Conservation (phyloP, 2,113 vertebrate genomes). For the Ovibos moschatus region DNA sequence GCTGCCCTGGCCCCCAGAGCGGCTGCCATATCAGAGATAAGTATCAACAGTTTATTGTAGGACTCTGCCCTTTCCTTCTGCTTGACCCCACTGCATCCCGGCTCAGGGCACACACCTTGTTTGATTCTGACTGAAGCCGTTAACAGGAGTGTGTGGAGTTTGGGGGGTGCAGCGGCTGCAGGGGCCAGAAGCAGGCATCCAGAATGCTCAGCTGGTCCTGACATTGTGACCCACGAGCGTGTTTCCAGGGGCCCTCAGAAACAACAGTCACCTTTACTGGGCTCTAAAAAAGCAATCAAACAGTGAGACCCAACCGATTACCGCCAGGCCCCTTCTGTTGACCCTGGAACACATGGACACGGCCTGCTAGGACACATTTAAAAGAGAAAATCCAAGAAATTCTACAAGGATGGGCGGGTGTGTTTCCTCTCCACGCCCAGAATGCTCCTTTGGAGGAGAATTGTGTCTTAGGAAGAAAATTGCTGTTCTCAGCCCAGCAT, state of each 20-base stretch:
- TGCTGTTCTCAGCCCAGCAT: not conserved
- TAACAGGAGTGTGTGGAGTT: not conserved
- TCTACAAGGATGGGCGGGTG: not conserved
- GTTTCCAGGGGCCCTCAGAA: not conserved
- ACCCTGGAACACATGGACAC: not conserved
- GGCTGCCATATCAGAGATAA: not conserved
- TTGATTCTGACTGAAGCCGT: not conserved
- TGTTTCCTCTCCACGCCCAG: not conserved
- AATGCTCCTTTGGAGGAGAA: not conserved
- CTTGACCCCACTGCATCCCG: not conserved
- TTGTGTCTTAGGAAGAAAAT: not conserved
- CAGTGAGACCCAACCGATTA: not conserved
- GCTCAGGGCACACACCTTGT: not conserved
- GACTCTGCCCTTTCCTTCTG: not conserved
- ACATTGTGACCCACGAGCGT: too few species aligned
- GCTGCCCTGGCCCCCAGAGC: not conserved
- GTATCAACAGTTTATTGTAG: not conserved
- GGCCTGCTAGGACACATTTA: accelerated
- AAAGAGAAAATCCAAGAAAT: not conserved
- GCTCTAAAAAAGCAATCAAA: not conserved
- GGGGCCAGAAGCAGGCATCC: not conserved
- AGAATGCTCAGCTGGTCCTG: not conserved
- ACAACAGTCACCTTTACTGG: not conserved
- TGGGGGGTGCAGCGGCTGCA: too few species aligned
- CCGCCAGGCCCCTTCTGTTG: not conserved